Conservation (phyloP, 2,888 invertebrate species). For the Strigamia crassipes region DNA sequence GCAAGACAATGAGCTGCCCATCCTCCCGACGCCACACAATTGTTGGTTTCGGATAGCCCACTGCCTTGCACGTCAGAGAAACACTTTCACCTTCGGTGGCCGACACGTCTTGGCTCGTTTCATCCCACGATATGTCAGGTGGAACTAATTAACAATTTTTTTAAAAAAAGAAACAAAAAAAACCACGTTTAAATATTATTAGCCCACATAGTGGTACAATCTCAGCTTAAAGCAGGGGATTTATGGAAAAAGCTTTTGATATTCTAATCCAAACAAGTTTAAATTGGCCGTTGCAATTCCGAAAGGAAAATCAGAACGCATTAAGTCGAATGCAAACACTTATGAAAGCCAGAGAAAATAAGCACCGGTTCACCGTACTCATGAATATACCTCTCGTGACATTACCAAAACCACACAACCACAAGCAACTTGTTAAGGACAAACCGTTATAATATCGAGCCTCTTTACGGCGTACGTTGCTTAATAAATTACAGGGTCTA, state of each 20-base stretch:
- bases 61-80: slow-evolving; percentile 52
- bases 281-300: slow-evolving; percentile 31
- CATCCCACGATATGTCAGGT: slow-evolving; percentile 50
- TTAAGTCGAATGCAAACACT: slow-evolving; percentile 25
- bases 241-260: slow-evolving; percentile 24
- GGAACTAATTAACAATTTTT: slow-evolving; percentile 47
- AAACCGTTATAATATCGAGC: not conserved
- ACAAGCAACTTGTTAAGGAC: slow-evolving; percentile 34
- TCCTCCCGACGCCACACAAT: slow-evolving; percentile 87
- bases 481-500: slow-evolving; percentile 15
- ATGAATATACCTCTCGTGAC: slow-evolving; percentile 18
- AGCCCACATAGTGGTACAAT: not conserved
- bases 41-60: slow-evolving; percentile 65
- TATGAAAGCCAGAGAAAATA: not conserved
- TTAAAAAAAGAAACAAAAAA: not conserved
- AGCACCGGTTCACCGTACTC: slow-evolving; percentile 18
- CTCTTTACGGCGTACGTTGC: not conserved
- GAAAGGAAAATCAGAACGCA: slow-evolving; percentile 30
- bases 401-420: slow-evolving; percentile 15
- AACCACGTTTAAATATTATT: not conserved
- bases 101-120: slow-evolving; percentile 51
- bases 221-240: slow-evolving; percentile 2
- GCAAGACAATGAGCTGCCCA: slow-evolving; percentile 77
- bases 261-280: slow-evolving; percentile 33
- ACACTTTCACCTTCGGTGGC: slow-evolving; percentile 53